Evolutionary conservation across 1,140 invertebrate genomes (phyloP).

Genomic region (Dendroctonus valens): DNA sequence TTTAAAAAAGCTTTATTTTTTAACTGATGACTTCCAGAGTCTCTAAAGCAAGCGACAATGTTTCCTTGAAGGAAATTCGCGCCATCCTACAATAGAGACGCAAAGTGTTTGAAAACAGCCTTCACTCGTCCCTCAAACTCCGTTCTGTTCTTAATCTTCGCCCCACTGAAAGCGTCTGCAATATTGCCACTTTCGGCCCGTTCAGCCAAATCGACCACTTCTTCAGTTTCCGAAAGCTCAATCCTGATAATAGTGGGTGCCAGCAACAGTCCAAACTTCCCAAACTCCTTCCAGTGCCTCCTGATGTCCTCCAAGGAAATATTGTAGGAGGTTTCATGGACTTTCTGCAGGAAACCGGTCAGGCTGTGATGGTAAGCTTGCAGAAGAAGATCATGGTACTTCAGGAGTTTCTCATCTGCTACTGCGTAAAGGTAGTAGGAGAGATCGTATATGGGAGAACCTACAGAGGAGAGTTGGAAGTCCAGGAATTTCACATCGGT

Average conservation of each 20-base stretch:
- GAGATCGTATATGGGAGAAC: conserved; percentile 59
- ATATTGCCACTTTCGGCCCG: conserved; percentile 29
- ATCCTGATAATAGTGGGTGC: conserved; percentile 27
- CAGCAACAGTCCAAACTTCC: conserved; percentile 27
- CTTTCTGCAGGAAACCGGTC: conserved; percentile 46
- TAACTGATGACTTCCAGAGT: too few relatives aligned
- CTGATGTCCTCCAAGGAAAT: conserved; percentile 51
- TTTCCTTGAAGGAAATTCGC: too few relatives aligned
- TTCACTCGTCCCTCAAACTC: conserved; percentile 31
- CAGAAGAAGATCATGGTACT: conserved; percentile 52
- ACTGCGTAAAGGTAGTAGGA: conserved; percentile 59
- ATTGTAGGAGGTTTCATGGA: conserved; percentile 49
- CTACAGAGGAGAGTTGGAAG: conserved; percentile 57
- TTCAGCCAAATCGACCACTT: conserved; percentile 36
- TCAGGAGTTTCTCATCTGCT: conserved; percentile 53
- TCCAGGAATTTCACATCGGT: conserved; percentile 53
- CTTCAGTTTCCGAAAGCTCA: conserved; percentile 29
- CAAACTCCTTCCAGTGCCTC: conserved; percentile 46
- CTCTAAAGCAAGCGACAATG: too few relatives aligned
- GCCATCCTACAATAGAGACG: conserved; percentile 11
- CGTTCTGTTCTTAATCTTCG: conserved; percentile 29
- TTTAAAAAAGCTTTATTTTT: too few relatives aligned
- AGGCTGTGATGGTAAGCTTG: conserved; percentile 59
- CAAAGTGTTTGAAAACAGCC: conserved; percentile 35
- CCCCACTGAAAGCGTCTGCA: conserved; percentile 13